These are phyloP conservation scores for Ormyrus rosae DNA, from an alignment of 2,888 invertebrate species.

Conservation along the genomic window DNA sequence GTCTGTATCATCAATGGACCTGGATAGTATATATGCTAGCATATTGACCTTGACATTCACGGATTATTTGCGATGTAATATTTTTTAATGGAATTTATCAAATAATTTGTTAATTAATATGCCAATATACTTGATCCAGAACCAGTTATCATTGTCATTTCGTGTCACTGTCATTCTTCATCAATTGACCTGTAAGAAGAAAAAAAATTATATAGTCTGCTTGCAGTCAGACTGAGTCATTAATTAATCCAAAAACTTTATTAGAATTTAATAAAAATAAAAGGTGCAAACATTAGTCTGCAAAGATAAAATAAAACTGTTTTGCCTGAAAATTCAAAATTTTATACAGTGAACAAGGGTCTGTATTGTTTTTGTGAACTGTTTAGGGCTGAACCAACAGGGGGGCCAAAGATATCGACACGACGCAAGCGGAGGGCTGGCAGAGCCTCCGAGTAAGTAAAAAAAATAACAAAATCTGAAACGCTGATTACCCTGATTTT, in stretches of 20 bases:
- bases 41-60: too few species aligned
- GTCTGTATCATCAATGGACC: constrained; percentile 29
- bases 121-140: constrained; percentile 27
- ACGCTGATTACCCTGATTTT: constrained; percentile 45
- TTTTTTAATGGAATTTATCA: too few species aligned
- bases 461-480: constrained; percentile 62
- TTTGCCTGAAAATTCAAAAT: constrained; percentile 38
- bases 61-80: too few species aligned
- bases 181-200: constrained; percentile 15
- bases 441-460: constrained; percentile 76
- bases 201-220: constrained; percentile 19
- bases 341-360: constrained; percentile 39
- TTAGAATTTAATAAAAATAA: constrained; percentile 6
- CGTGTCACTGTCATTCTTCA: constrained; percentile 31
- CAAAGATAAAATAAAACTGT: constrained; percentile 37
- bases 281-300: constrained; percentile 14
- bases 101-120: constrained; percentile 29
- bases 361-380: constrained; percentile 72
- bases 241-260: constrained; percentile 16
- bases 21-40: constrained; percentile 17
- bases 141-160: constrained; percentile 33
- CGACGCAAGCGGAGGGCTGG: constrained; percentile 76
- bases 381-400: constrained; percentile 81
- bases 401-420: constrained; percentile 79
- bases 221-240: constrained; percentile 30